Evolutionary conservation across 1,140 invertebrate species (phyloP).

Genomic region (Drosophila lacertosa): DNA sequence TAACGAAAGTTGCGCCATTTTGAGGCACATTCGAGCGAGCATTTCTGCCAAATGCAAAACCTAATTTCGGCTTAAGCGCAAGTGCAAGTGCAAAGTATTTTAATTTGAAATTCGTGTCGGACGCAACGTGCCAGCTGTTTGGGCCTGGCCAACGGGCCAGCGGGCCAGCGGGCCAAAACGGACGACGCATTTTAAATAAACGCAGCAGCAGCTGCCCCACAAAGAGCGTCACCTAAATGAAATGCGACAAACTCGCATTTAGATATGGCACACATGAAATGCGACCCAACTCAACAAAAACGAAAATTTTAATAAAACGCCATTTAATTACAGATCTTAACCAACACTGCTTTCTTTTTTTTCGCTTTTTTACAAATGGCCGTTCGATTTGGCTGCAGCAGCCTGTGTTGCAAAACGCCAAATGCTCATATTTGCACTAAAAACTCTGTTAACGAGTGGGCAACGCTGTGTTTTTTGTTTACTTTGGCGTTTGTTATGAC

Average conservation of each 20-base stretch:
- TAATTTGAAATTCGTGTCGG: conserved; percentile 66
- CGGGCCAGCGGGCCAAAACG: not conserved
- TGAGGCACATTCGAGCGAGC: conserved; percentile 40
- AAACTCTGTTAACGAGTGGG: conserved; percentile 8
- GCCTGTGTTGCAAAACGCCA: not conserved
- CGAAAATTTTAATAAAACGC: too few relatives aligned
- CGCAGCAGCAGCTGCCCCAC: conserved; percentile 16
- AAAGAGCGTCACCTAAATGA: conserved; percentile 43
- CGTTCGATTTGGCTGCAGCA: not conserved
- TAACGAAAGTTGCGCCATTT: conserved; percentile 73
- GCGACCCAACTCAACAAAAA: not conserved
- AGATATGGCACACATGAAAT: conserved; percentile 5
- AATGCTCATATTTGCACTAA: not conserved
- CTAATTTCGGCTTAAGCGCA: conserved; percentile 67
- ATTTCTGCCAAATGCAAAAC: conserved; percentile 64
- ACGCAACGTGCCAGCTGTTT: conserved; percentile 61
- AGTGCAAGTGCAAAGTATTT: conserved; percentile 72
- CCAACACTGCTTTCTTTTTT: not conserved
- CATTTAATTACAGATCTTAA: too few relatives aligned
- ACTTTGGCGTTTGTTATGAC: not conserved
- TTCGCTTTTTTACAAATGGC: not conserved
- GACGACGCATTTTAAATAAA: conserved; percentile 23
- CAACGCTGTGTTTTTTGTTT: not conserved
- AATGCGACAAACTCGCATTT: conserved; percentile 21
- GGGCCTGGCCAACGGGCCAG: conserved; percentile 21